Conservation (phyloP, 2,888 invertebrate genomes). For the Trachelus iudaicus region DNA sequence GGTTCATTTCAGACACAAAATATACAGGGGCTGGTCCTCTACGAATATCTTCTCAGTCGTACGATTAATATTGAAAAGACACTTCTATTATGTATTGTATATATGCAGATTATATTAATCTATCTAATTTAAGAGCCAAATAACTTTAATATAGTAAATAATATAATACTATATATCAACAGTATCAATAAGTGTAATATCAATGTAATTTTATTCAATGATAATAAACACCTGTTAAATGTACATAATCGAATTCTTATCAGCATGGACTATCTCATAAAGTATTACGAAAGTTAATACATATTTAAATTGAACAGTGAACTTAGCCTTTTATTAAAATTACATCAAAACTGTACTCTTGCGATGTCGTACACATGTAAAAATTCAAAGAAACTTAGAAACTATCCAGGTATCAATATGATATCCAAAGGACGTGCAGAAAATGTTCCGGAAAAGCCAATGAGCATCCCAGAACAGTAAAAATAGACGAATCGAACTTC, state of each 20-base stretch:
- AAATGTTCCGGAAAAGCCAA: too few species aligned
- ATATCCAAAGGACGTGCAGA: too few species aligned
- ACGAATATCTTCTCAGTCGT: too few species aligned
- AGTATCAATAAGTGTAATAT: not conserved
- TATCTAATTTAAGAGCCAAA: not conserved
- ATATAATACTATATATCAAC: not conserved
- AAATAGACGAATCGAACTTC: too few species aligned
- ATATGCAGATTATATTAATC: not conserved
- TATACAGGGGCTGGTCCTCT: too few species aligned
- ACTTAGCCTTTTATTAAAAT: not conserved
- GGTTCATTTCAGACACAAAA: too few species aligned
- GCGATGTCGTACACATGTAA: not conserved
- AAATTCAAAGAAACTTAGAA: not conserved
- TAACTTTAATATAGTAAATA: not conserved
- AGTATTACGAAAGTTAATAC: not conserved
- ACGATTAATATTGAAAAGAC: not conserved
- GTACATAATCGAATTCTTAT: not conserved
- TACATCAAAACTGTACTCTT: not conserved
- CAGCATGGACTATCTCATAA: not conserved
- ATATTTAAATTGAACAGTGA: not conserved
- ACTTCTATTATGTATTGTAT: not conserved
- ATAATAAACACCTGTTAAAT: constrained; percentile 4
- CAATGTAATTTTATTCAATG: not conserved
- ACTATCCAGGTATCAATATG: too few species aligned
- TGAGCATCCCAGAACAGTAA: too few species aligned